A percentile compares a stretch with the other conserved stretches of the same genome.
These are phyloP conservation scores for Chaitophorus viminalis DNA, from an alignment of 2,888 invertebrate genomes.

Conservation along the genomic window DNA sequence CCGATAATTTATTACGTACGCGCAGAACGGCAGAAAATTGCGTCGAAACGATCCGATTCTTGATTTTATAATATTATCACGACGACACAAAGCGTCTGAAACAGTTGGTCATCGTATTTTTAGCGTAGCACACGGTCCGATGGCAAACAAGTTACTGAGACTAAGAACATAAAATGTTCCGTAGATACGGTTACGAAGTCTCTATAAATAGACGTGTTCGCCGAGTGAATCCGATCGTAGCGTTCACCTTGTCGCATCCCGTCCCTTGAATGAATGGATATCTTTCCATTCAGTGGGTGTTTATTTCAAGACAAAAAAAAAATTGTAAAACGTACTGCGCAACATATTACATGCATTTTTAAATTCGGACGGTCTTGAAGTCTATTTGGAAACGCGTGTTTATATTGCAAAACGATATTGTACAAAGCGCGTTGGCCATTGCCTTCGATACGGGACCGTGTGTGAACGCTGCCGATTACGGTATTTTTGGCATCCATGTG, in stretches of 20 bases:
- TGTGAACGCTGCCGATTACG: conserved; percentile 47
- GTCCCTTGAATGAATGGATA: neutral
- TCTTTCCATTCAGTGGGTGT: conserved; percentile 1
- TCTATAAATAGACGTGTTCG: conserved; percentile 54
- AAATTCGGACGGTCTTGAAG: neutral
- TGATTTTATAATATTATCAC: neutral
- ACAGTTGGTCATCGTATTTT: conserved; percentile 47
- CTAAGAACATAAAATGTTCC: conserved; percentile 28
- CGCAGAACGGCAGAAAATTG: neutral
- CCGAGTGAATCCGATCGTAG: conserved; percentile 41
- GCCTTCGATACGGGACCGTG: neutral
- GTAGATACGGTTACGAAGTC: conserved; percentile 47
- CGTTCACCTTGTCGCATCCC: conserved; percentile 58
- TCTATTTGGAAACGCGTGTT: neutral
- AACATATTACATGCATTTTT: neutral
- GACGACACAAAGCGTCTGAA: neutral
- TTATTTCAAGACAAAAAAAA: conserved; percentile 30
- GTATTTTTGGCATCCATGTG: conserved; percentile 41
- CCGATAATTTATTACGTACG: neutral
- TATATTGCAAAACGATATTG: too few relatives aligned
- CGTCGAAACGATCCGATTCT: neutral
- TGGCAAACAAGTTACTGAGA: conserved; percentile 43
- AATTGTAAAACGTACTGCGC: conserved; percentile 15
- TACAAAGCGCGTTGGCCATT: neutral
- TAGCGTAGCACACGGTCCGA: conserved; percentile 47